Conservation (phyloP, 2,888 invertebrate species). For the Drosophila yooni region DNA sequence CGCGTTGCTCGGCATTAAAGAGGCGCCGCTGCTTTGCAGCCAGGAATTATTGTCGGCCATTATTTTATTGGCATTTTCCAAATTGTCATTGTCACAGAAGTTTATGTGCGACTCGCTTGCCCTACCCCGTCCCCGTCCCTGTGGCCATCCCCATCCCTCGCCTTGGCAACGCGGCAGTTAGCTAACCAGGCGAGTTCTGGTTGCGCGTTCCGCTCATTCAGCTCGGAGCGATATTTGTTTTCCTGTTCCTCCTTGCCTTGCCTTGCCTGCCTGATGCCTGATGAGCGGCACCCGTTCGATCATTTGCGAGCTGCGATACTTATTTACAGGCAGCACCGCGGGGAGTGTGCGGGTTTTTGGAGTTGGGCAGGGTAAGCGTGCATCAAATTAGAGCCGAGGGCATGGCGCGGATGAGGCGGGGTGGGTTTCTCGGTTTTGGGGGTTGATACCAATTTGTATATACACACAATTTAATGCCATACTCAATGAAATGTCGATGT, state of each 20-base stretch:
- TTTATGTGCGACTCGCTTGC: constrained; percentile 29
- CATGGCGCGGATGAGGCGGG: constrained; percentile 41
- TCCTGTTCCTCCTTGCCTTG: constrained; percentile 9
- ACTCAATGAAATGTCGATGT: constrained; percentile 40
- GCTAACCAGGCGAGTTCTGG: constrained; percentile 19
- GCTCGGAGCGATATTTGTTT: constrained; percentile 30
- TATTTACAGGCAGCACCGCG: constrained; percentile 44
- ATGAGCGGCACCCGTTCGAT: constrained; percentile 53
- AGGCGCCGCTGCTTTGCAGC: constrained; percentile 16
- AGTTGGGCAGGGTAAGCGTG: constrained; percentile 32
- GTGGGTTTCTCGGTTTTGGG: constrained; percentile 45
- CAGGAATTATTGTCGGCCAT: constrained; percentile 77
- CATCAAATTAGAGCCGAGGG: constrained; percentile 54
- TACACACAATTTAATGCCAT: constrained; percentile 69
- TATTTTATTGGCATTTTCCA: constrained; percentile 71
- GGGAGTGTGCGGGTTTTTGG: constrained; percentile 24
- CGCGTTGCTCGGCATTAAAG: constrained; percentile 39
- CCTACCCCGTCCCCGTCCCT: neutral
- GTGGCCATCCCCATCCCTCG: neutral
- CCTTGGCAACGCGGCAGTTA: neutral
- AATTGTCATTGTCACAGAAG: constrained; percentile 62
- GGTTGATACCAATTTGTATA: constrained; percentile 72
- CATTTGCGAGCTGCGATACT: constrained; percentile 57
- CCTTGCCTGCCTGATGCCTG: neutral
- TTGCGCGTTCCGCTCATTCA: constrained; percentile 12